Percentiles rank a stretch among this genome's conserved stretches.
Conservation (phyloP, 2,888 invertebrate genomes). For the Orthosia incerta region DNA sequence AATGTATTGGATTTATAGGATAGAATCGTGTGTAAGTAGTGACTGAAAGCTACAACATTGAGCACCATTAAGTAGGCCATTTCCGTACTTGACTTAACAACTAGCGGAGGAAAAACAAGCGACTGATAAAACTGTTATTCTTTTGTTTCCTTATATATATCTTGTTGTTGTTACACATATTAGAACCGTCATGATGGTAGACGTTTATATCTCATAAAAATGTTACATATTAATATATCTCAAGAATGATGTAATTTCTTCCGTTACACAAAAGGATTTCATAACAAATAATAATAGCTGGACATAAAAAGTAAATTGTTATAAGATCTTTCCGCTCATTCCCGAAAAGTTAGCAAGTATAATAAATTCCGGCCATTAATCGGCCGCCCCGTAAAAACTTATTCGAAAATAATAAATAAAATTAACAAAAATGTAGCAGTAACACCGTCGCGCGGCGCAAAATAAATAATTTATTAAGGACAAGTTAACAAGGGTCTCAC, state of each 20-base stretch:
- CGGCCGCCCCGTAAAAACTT: constrained; percentile 72
- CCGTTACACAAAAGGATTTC: constrained; percentile 33
- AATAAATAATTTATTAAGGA: constrained; percentile 91
- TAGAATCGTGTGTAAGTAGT: constrained; percentile 45
- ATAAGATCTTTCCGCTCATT: constrained; percentile 64
- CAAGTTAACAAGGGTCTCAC: constrained; percentile 91
- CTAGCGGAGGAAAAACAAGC: constrained; percentile 34
- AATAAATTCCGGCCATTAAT: constrained; percentile 73
- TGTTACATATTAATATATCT: constrained; percentile 33
- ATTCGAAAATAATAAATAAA: constrained; percentile 85
- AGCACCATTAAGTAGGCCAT: constrained; percentile 57
- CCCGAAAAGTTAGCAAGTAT: constrained; percentile 66
- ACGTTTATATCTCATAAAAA: constrained; percentile 39
- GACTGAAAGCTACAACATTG: constrained; percentile 59
- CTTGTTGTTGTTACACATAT: constrained; percentile 19
- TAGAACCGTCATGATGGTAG: constrained; percentile 17
- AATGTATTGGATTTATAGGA: constrained; percentile 12
- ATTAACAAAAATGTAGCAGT: constrained; percentile 82
- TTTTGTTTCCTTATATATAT: constrained; percentile 29
- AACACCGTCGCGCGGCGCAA: constrained; percentile 78
- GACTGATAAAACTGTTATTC: constrained; percentile 24
- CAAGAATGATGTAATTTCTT: constrained; percentile 29
- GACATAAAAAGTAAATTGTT: constrained; percentile 59
- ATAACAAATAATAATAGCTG: constrained; percentile 42
- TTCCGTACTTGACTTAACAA: constrained; percentile 48